Conservation (phyloP, 2,888 invertebrate genomes). For the Tetropium fuscum region DNA sequence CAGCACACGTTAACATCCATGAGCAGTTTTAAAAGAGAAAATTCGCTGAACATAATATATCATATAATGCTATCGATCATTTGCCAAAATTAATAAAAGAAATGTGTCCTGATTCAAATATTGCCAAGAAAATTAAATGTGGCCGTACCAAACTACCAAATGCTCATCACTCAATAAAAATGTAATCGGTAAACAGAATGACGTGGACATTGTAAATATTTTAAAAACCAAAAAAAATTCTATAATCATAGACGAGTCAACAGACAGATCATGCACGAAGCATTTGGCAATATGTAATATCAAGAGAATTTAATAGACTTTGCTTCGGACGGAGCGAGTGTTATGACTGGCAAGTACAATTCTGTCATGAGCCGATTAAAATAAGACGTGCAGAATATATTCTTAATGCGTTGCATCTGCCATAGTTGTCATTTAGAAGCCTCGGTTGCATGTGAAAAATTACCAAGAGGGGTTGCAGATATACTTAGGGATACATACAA, state of each 20-base stretch:
- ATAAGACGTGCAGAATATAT: constrained; percentile 40
- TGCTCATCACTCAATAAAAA: constrained; percentile 9
- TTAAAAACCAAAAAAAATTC: constrained; percentile 16
- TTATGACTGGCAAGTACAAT: constrained; percentile 12
- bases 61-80: constrained; percentile 15
- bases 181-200: constrained; percentile 8
- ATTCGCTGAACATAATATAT: constrained; percentile 14
- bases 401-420: constrained; percentile 50
- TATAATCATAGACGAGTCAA: constrained; percentile 25
- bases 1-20: not conserved
- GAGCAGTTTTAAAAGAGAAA: not conserved
- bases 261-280: constrained; percentile 14
- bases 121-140: constrained; percentile 8
- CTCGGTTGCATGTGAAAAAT: constrained; percentile 47
- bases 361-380: constrained; percentile 10
- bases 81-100: constrained; percentile 10
- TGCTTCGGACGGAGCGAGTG: constrained; percentile 27
- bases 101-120: constrained; percentile 12
- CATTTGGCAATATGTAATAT: constrained; percentile 15
- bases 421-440: constrained; percentile 50
- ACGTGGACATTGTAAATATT: not conserved
- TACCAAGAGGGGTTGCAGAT: constrained; percentile 46
- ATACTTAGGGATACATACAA: constrained; percentile 47
- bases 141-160: constrained; percentile 22
- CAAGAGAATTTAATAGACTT: constrained; percentile 22